phyloP scores from a whole-genome alignment of 2,888 invertebrate species.

The Nowickia ferox region DNA sequence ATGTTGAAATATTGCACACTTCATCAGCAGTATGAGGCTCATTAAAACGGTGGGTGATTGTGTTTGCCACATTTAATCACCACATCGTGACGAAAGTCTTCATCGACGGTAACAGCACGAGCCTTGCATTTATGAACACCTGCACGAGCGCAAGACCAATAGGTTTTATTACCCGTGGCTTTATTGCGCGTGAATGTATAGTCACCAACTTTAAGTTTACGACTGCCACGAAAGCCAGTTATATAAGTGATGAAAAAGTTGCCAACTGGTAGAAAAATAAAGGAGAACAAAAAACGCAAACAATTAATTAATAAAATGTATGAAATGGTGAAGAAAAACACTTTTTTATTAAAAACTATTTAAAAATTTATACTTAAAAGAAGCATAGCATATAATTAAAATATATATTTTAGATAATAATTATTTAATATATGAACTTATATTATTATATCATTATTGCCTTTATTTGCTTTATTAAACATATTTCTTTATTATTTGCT shows the following conservation, averaged over 20 bases:
- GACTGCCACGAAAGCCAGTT: conserved; percentile 83
- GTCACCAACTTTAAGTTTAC: conserved; percentile 83
- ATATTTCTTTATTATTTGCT: neutral
- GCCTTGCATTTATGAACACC: conserved; percentile 83
- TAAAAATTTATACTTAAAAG: neutral
- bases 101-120: conserved; percentile 82
- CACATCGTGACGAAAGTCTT: conserved; percentile 80
- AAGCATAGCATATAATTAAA: neutral
- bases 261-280: conserved; percentile 72
- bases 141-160: conserved; percentile 83
- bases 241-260: conserved; percentile 80
- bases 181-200: conserved; percentile 83
- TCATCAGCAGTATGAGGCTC: neutral
- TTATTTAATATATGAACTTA: conserved; percentile 8
- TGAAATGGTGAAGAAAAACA: neutral
- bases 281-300: conserved; percentile 31
- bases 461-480: conserved; percentile 3
- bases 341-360: neutral
- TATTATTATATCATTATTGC: neutral
- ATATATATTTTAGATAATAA: neutral
- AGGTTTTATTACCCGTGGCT: conserved; percentile 81
- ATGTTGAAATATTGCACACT: conserved; percentile 25
- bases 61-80: conserved; percentile 82
- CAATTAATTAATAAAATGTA: conserved; percentile 73
- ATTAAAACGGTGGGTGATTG: conserved; percentile 83